Evolutionary conservation across 2,888 invertebrate species (phyloP).

Genomic region (Dasysyrphus tricinctus): DNA sequence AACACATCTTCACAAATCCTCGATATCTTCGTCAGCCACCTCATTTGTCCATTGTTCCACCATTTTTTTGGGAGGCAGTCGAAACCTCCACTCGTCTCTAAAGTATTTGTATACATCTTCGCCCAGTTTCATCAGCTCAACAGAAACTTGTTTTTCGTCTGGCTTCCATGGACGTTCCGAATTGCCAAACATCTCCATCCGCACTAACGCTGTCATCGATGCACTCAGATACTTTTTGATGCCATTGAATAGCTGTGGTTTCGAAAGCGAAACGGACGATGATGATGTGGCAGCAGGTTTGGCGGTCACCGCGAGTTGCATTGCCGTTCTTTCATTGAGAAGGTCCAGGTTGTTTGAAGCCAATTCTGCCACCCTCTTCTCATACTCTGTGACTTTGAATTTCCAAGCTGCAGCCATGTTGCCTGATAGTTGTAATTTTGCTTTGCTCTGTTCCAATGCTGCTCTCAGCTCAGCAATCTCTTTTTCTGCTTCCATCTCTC

Average conservation of each 20-base stretch:
- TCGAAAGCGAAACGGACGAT: conserved; percentile 72
- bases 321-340: background rate
- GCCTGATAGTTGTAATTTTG: background rate
- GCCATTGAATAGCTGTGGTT: conserved; percentile 81
- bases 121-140: conserved; percentile 81
- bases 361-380: conserved; percentile 18
- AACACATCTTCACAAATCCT: conserved; percentile 75
- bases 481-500: conserved; percentile 1
- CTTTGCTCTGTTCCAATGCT: conserved; percentile 18
- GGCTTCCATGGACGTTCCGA: conserved; percentile 81
- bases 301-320: background rate
- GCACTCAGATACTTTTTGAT: conserved; percentile 82
- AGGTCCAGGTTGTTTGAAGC: conserved; percentile 2
- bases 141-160: conserved; percentile 80
- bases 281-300: background rate
- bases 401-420: background rate
- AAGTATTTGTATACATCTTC: conserved; percentile 80
- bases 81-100: conserved; percentile 82
- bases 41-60: conserved; percentile 79
- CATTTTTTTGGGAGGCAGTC: conserved; percentile 80
- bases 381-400: conserved; percentile 5
- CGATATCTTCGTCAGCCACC: conserved; percentile 76
- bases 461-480: conserved; percentile 22
- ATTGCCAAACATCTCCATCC: conserved; percentile 83
- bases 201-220: conserved; percentile 81